Evolutionary conservation across 2,113 vertebrate genomes (phyloP).

Genomic region (Melozone crissalis): DNA sequence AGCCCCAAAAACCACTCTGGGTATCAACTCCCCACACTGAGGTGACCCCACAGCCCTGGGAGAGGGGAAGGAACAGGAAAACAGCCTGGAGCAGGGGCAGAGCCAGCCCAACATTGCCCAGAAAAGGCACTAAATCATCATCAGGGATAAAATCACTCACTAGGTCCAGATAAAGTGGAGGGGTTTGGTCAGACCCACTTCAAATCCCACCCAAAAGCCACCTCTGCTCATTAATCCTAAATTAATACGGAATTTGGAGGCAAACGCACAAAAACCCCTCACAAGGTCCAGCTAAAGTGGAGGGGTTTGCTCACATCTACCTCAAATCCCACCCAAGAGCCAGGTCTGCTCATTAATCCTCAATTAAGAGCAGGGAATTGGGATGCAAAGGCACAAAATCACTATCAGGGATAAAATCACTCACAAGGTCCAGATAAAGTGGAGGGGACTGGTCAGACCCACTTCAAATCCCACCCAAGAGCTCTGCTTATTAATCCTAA

Average conservation of each 20-base stretch:
- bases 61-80: neutral
- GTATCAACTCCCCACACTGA: neutral
- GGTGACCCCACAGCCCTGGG: neutral
- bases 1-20: rapidly evolving
- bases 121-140: neutral
- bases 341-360: neutral
- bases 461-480: rapidly evolving
- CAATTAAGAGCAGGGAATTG: rapidly evolving
- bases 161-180: rapidly evolving
- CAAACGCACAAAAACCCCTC: neutral
- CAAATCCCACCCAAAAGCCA: neutral
- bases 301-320: neutral
- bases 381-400: neutral
- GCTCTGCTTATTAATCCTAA: neutral
- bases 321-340: rapidly evolving
- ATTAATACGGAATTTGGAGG: no score
- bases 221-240: no score
- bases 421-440: rapidly evolving
- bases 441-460: neutral
- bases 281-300: rapidly evolving
- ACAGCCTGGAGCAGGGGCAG: rapidly evolving
- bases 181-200: neutral
- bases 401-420: neutral
- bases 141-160: no score
- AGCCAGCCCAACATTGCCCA: neutral